Conservation (phyloP, 2,888 invertebrate genomes). For the Eristalis tenax region DNA sequence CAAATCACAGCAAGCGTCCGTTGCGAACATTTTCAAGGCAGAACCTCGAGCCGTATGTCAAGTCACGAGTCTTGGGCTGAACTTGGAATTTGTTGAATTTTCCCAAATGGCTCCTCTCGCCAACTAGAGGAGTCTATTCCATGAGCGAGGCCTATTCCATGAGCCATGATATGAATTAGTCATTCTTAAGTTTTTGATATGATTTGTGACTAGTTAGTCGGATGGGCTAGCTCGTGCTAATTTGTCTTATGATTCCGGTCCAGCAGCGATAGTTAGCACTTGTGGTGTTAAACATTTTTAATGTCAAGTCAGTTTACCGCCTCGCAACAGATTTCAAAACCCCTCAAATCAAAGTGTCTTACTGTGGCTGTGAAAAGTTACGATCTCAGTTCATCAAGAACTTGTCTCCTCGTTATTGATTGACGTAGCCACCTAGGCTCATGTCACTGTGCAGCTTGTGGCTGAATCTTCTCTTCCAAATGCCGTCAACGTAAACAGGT, state of each 20-base stretch:
- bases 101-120: too few species aligned
- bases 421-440: too few species aligned
- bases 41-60: too few species aligned
- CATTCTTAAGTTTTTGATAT: not conserved
- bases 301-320: not conserved
- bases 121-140: too few species aligned
- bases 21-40: too few species aligned
- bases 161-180: not conserved
- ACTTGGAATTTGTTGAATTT: too few species aligned
- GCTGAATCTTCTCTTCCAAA: too few species aligned
- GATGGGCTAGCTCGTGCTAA: not conserved
- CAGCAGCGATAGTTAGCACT: not conserved
- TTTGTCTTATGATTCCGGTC: not conserved
- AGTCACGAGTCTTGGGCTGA: too few species aligned
- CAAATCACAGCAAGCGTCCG: too few species aligned
- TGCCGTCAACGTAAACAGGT: too few species aligned
- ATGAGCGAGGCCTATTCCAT: not conserved
- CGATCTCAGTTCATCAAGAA: not conserved
- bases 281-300: not conserved
- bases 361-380: not conserved
- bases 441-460: too few species aligned
- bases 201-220: not conserved
- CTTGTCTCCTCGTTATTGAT: not conserved
- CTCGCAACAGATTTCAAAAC: not conserved
- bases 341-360: not conserved